A percentile compares a stretch with the other conserved stretches of the same genome.
Conservation (phyloP, 2,113 vertebrate species). For the Rhinogobius similis region DNA sequence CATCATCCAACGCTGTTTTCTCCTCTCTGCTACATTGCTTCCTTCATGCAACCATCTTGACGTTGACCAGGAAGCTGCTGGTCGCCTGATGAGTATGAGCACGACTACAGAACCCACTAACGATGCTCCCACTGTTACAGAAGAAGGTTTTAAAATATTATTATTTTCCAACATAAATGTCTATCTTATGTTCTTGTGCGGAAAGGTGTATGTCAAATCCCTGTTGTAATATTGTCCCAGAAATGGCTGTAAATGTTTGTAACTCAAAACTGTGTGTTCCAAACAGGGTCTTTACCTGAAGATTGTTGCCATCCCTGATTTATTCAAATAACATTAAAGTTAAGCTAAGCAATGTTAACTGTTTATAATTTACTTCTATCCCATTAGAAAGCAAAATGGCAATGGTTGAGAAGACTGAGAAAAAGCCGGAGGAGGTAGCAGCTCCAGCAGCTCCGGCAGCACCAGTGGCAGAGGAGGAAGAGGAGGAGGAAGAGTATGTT, state of each 20-base stretch:
- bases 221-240: background rate
- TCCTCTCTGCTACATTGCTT: conserved; percentile 38
- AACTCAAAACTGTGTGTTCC: background rate
- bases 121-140: conserved; percentile 73
- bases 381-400: conserved; percentile 80
- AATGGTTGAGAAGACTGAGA: conserved; percentile 89
- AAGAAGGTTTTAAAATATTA: conserved; percentile 73
- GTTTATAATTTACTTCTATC: background rate
- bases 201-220: conserved; percentile 34
- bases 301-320: background rate
- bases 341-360: background rate
- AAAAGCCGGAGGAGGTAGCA: conserved; percentile 92
- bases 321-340: background rate
- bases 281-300: background rate
- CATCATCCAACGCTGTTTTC: conserved; percentile 44
- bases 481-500: conserved; percentile 96
- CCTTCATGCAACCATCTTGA: conserved; percentile 52
- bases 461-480: conserved; percentile 86
- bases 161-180: conserved; percentile 47
- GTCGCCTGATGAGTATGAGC: conserved; percentile 79
- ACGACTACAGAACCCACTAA: conserved; percentile 74
- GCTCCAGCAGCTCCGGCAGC: conserved; percentile 61
- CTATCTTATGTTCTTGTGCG: conserved; percentile 43
- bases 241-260: conserved; percentile 32
- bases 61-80: conserved; percentile 66